Evolutionary conservation across 2,113 vertebrate genomes (phyloP).

Genomic region (Antechinus flavipes): DNA sequence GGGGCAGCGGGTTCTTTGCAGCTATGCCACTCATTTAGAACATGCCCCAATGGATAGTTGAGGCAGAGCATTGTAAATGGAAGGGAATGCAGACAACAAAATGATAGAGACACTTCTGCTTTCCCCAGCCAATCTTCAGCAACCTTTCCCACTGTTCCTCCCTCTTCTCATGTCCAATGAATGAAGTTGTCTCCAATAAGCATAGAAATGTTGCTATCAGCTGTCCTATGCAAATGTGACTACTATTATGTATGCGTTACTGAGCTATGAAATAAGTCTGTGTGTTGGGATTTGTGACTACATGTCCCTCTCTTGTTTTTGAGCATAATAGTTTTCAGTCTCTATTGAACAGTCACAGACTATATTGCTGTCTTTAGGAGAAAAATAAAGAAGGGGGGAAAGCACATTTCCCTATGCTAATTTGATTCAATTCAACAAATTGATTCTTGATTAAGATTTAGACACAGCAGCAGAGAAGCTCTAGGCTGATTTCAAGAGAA

Average conservation of each 20-base stretch:
- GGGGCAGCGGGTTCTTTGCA: constrained; percentile 65
- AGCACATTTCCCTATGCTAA: constrained; percentile 30
- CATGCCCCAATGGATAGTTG: neutral
- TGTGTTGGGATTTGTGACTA: constrained; percentile 69
- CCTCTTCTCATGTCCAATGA: constrained; percentile 34
- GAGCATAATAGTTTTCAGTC: constrained; percentile 74
- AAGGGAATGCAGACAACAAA: neutral
- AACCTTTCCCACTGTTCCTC: constrained; percentile 35
- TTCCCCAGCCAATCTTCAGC: constrained; percentile 24
- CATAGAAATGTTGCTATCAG: constrained; percentile 65
- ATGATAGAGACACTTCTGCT: neutral
- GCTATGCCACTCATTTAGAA: constrained; percentile 39
- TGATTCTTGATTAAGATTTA: constrained; percentile 50
- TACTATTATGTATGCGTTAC: constrained; percentile 65
- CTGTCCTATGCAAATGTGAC: constrained; percentile 72
- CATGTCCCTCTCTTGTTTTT: constrained; percentile 74
- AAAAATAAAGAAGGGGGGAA: neutral
- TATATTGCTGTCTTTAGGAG: constrained; percentile 52
- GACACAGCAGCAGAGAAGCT: constrained; percentile 2
- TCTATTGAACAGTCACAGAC: constrained; percentile 65
- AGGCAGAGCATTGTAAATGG: constrained; percentile 32
- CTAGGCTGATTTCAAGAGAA: constrained; percentile 57
- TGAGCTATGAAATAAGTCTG: constrained; percentile 75
- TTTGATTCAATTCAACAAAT: neutral
- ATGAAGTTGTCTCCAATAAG: constrained; percentile 20